Conservation (phyloP, 2,888 invertebrate genomes). For the Cremastinae sp. region DNA sequence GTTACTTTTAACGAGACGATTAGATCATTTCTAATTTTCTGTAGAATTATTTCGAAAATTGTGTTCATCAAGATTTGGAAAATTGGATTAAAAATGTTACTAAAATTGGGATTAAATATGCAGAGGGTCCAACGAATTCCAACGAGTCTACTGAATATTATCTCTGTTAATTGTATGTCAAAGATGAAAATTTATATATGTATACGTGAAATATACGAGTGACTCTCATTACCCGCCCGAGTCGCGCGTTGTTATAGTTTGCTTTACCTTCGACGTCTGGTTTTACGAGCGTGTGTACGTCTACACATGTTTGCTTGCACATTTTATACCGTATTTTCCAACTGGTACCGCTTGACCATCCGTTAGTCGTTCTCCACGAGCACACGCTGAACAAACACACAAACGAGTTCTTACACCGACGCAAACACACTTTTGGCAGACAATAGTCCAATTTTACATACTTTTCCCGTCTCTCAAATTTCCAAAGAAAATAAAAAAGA, state of each 20-base stretch:
- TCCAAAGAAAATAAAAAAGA: no score
- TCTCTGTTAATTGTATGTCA: no score
- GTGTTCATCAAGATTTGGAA: no score
- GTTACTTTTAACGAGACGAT: no score
- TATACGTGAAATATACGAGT: neutral
- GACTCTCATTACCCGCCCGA: neutral
- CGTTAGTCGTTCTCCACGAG: slow-evolving; percentile 47
- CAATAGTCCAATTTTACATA: neutral
- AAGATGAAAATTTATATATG: no score
- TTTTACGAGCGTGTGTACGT: neutral
- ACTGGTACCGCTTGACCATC: slow-evolving; percentile 57
- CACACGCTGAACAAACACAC: slow-evolving; percentile 7
- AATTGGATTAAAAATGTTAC: no score
- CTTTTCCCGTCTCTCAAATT: no score
- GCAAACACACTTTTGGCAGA: slow-evolving; percentile 1
- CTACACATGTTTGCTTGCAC: slow-evolving; percentile 9
- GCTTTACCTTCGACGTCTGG: slow-evolving; percentile 7
- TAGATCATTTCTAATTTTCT: no score
- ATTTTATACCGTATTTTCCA: slow-evolving; percentile 50
- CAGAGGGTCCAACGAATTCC: no score
- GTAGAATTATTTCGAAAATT: no score
- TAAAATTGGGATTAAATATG: no score
- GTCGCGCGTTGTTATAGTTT: slow-evolving; percentile 5
- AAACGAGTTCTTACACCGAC: neutral
- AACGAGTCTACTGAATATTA: no score